Evolutionary conservation across 1,140 invertebrate genomes (phyloP).

Genomic region (Capitella teleta): DNA sequence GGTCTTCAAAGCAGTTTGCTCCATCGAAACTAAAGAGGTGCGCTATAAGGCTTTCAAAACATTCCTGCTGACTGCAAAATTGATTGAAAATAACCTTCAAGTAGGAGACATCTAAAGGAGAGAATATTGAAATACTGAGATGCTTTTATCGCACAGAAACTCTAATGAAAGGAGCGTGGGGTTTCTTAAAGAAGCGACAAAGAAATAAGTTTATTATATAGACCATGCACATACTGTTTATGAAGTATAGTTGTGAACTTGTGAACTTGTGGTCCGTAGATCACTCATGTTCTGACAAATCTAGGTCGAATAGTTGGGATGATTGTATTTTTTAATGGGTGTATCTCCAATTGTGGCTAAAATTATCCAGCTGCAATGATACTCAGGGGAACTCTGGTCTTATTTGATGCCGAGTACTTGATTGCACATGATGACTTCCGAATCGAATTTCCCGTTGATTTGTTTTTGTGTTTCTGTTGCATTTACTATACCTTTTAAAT

Average conservation of each 20-base stretch:
- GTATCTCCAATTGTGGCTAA: background rate
- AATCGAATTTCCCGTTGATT: background rate
- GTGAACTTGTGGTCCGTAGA: too few species aligned
- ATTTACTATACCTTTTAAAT: background rate
- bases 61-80: background rate
- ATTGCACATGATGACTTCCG: background rate
- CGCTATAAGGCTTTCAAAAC: background rate
- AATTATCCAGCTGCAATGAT: background rate
- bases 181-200: background rate
- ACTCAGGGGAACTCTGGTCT: background rate
- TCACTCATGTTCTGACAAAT: too few species aligned
- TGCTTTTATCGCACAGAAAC: too few species aligned
- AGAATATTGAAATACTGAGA: too few species aligned
- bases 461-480: background rate
- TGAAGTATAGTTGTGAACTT: too few species aligned
- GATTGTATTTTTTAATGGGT: too few species aligned
- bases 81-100: too few species aligned
- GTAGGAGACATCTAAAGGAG: too few species aligned
- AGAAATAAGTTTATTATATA: background rate
- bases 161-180: too few species aligned
- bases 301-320: too few species aligned
- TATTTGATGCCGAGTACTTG: background rate
- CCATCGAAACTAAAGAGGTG: background rate
- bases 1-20: background rate
- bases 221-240: too few species aligned